Evolutionary conservation across 2,797 vertebrate species (phyloP), one percentile per base, ranked within the genome.

Genomic region (Enteromius mattozi): DNA sequence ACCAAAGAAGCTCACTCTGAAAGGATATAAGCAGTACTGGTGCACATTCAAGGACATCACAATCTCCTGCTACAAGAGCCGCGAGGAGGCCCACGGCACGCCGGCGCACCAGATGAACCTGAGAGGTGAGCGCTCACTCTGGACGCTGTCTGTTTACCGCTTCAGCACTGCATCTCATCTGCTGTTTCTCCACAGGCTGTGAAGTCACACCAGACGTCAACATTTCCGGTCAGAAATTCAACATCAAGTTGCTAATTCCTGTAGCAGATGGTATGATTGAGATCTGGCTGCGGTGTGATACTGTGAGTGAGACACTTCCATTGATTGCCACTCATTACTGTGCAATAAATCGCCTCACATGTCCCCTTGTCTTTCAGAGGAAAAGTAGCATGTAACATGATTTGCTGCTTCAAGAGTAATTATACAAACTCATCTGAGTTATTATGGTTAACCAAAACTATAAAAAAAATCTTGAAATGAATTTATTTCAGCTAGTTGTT

Each of bases 31-130:
- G 92, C 98, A 97, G 59, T 99, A 98, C 80, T 99, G 98, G 98
- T 99, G 98, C 93, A 99, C 98, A 16, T 99, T 99, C 94, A 99
- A 99, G 95, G 98, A 99, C 87, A 99, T 99, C 83, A 99, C 98
- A 21, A 97, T 99, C 93, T 99, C 97, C 90, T 99, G 98, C 93
- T 99, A 98, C 84, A 99, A 99, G 92, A 99, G 96, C 91, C 97
- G 96, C 93, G 98, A 99, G 90, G 98, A 99, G 94, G 93, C 97
- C 74, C 96, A 96, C 0, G 97, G 98, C 77, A 98, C 96, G 42
- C 98, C 98, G 12, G 95, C 96, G 76, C 97, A 96, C 88, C 98
- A 99, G 93, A 99, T 99, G 97, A 99, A 99, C 91, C 94, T 99
- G 30, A 95, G 97, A 97, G 98, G 98, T 98, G 87, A 93, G 89